phyloP scores from a whole-genome alignment of 1,140 invertebrate species.

The Drosophila aff. region DNA sequence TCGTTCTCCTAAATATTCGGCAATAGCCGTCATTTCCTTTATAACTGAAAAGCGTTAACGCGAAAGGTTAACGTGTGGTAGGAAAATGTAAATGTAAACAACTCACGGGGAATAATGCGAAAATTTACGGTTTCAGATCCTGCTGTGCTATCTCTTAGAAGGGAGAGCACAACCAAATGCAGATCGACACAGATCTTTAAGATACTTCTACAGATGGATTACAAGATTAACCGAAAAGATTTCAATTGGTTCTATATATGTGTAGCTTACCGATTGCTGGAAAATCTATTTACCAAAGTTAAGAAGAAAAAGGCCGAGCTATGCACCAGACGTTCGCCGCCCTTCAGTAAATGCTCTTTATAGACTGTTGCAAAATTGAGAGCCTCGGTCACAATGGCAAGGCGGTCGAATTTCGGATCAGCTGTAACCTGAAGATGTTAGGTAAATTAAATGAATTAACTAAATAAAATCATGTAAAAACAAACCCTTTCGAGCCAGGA shows the following conservation, averaged over 20 bases:
- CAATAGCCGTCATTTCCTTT: constrained; percentile 33
- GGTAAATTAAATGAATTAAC: neutral
- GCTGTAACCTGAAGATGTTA: constrained; percentile 10
- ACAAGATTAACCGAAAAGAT: neutral
- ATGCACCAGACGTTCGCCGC: constrained; percentile 47
- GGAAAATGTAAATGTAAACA: neutral
- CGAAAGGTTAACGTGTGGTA: neutral
- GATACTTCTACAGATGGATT: neutral
- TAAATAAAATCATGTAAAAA: too few species aligned
- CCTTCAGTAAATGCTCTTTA: constrained; percentile 10
- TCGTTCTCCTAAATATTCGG: constrained; percentile 15
- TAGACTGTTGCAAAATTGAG: constrained; percentile 19
- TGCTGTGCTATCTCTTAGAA: constrained; percentile 26
- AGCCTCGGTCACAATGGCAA: constrained; percentile 22
- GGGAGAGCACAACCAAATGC: constrained; percentile 26
- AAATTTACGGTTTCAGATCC: constrained; percentile 2
- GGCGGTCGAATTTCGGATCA: constrained; percentile 11
- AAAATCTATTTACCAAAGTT: constrained; percentile 28
- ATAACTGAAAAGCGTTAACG: constrained; percentile 54
- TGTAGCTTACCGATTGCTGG: constrained; percentile 16
- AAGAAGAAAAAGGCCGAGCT: constrained; percentile 38
- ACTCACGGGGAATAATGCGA: constrained; percentile 43
- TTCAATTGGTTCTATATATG: too few species aligned
- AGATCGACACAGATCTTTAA: constrained; percentile 18
- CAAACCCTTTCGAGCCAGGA: constrained; percentile 52